Percentiles rank a stretch among this genome's conserved stretches.
phyloP scores from a whole-genome alignment of 1,140 invertebrate species.

The Prorops nasuta region DNA sequence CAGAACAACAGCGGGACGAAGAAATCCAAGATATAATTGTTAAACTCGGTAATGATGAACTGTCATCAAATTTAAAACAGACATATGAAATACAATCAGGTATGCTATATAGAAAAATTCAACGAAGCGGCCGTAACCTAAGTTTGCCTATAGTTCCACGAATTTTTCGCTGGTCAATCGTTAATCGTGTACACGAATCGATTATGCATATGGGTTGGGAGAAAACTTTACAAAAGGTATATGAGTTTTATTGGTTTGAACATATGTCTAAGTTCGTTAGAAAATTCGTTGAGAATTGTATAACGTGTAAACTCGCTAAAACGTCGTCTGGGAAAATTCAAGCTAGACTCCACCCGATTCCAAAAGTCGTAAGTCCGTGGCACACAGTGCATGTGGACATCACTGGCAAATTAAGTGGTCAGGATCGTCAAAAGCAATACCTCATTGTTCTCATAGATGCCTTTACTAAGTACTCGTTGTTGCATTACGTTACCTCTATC shows the following conservation, averaged over 20 bases:
- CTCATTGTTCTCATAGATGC: background rate
- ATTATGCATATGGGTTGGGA: slow-evolving; percentile 21
- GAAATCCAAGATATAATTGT: slow-evolving; percentile 17
- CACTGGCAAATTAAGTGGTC: background rate
- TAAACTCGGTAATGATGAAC: slow-evolving; percentile 14
- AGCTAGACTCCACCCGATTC: slow-evolving; percentile 31
- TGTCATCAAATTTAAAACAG: slow-evolving; percentile 16
- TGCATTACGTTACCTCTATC: background rate
- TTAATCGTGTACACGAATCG: slow-evolving; percentile 36
- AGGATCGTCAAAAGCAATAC: background rate
- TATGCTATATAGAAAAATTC: slow-evolving; percentile 26
- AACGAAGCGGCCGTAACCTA: slow-evolving; percentile 17
- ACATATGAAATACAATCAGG: slow-evolving; percentile 26
- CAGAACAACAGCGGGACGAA: slow-evolving; percentile 23
- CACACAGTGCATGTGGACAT: slow-evolving; percentile 36
- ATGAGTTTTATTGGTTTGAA: slow-evolving; percentile 32
- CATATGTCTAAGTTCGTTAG: slow-evolving; percentile 25
- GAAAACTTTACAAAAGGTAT: slow-evolving; percentile 28
- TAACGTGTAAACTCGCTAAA: slow-evolving; percentile 27
- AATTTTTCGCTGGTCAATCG: slow-evolving; percentile 30
- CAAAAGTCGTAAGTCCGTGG: slow-evolving; percentile 30
- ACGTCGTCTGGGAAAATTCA: slow-evolving; percentile 18
- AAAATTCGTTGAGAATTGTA: slow-evolving; percentile 28
- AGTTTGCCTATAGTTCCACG: slow-evolving; percentile 37
- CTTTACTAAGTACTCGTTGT: background rate